These are phyloP conservation scores for Sepioteuthis lessoniana DNA, from an alignment of 2,888 invertebrate species.

Conservation along the genomic window DNA sequence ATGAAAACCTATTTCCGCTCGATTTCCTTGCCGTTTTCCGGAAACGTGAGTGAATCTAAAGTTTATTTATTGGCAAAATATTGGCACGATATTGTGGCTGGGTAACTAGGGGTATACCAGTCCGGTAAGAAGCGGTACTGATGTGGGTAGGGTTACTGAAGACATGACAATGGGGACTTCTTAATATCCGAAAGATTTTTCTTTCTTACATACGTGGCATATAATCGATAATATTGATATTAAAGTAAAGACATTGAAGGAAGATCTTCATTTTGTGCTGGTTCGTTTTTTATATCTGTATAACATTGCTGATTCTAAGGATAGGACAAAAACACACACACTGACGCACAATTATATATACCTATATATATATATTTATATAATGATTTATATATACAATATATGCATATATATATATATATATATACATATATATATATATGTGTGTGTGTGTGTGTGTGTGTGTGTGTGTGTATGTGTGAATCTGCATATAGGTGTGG, in stretches of 20 bases:
- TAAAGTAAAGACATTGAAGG: not conserved
- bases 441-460: not conserved
- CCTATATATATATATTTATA: too few relatives aligned
- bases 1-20: not conserved
- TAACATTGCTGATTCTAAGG: not conserved
- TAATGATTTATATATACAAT: not conserved
- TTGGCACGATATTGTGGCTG: not conserved
- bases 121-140: not conserved
- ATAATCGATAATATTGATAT: not conserved
- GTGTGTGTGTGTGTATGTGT: not conserved
- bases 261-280: not conserved
- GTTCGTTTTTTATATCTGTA: not conserved
- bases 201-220: not conserved
- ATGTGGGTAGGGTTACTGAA: not conserved
- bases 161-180: constrained; percentile 8
- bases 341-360: too few relatives aligned
- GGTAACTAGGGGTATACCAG: not conserved
- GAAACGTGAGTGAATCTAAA: constrained; percentile 33
- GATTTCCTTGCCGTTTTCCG: constrained; percentile 33
- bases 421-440: not conserved
- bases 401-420: not conserved
- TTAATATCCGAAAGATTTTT: constrained; percentile 11
- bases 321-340: too few relatives aligned
- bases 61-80: constrained; percentile 33
- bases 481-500: not conserved